phyloP scores from a whole-genome alignment of 2,113 vertebrate species.

The Thinocorus orbignyianus region DNA sequence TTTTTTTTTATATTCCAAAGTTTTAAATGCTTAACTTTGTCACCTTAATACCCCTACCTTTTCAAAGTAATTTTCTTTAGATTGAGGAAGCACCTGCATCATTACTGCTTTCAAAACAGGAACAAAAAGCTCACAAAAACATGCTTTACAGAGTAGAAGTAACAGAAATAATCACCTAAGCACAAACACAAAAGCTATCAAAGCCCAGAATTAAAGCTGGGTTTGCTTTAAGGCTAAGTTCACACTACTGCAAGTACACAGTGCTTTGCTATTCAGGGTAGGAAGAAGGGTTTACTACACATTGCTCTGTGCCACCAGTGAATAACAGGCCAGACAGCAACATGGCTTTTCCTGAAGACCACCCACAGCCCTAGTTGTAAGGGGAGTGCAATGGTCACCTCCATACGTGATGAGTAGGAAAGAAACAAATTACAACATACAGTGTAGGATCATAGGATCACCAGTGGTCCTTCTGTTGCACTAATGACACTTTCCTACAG shows the following conservation, averaged over 20 bases:
- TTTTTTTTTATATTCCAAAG: neutral
- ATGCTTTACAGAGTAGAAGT: neutral
- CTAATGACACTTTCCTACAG: neutral
- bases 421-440: neutral
- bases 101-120: neutral
- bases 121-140: neutral
- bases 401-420: neutral
- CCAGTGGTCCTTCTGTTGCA: neutral
- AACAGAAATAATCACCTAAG: neutral
- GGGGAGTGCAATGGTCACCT: rapidly evolving
- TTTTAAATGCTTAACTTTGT: neutral
- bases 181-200: neutral
- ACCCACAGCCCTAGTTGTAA: neutral
- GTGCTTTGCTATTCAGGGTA: neutral
- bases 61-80: neutral
- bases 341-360: rapidly evolving
- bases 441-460: neutral
- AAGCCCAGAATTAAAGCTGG: neutral
- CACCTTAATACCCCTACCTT: neutral
- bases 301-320: neutral
- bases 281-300: neutral
- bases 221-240: neutral
- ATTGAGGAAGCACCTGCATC: neutral
- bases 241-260: neutral
- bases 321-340: rapidly evolving